Conservation (phyloP, 2,797 vertebrate genomes). For the Ctenopoma multispine region DNA sequence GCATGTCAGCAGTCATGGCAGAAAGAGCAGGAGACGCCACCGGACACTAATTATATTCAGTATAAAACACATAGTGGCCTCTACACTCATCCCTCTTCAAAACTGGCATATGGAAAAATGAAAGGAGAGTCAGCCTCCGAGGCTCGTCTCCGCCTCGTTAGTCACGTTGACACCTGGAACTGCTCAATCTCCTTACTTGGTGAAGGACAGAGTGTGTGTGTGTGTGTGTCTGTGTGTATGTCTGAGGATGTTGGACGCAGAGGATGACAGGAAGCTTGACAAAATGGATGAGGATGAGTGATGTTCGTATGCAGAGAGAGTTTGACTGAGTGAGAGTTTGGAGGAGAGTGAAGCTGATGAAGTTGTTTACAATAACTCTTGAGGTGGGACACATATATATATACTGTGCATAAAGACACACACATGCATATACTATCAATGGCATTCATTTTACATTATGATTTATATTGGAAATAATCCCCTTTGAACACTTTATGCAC, state of each 20-base stretch:
- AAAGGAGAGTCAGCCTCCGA: conserved; percentile 44
- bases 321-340: conserved; percentile 28
- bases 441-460: not conserved
- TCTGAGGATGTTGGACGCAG: conserved; percentile 19
- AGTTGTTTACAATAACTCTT: conserved; percentile 26
- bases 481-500: conserved; percentile 13
- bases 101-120: conserved; percentile 49
- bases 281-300: conserved; percentile 54
- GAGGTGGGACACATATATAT: conserved; percentile 13
- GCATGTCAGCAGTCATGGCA: conserved; percentile 30
- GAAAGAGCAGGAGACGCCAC: conserved; percentile 21
- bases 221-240: conserved; percentile 16
- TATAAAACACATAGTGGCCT: conserved; percentile 28
- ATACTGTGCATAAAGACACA: conserved; percentile 12
- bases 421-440: conserved; percentile 18
- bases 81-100: conserved; percentile 59
- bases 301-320: conserved; percentile 16
- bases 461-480: conserved; percentile 37
- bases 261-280: conserved; percentile 41
- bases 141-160: conserved; percentile 55
- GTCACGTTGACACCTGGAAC: conserved; percentile 64
- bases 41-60: conserved; percentile 49
- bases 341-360: conserved; percentile 24
- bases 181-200: conserved; percentile 67
- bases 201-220: conserved; percentile 34